Base-by-base conservation (phyloP, 2,797 vertebrate species). In the Amphiprion clarkii region DNA sequence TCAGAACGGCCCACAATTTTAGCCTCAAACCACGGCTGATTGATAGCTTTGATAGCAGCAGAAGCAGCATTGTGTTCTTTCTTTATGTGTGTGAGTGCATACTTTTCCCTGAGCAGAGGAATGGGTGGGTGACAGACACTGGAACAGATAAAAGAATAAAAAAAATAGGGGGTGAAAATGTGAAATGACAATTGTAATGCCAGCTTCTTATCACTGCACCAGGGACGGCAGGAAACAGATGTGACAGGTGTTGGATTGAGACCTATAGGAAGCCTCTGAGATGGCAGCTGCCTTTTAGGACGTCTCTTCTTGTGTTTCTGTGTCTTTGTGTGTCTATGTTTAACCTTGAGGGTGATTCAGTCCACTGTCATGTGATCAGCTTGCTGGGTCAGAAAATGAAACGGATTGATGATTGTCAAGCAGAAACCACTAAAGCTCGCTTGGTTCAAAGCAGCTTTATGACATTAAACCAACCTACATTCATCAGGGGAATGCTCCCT, bases 31-130 rank as follows among this genome's bases (percentile, higher is more conserved):
- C 78, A 74, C 27, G 51, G 81, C 88, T 90, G 87, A 93, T 91
- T 90, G 87, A 94, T 90, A 87, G 87, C 89, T 90, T 80, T 84
- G 93, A 93, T 90, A 91, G 87, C 86, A 62, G 71, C 65, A 55
- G 74, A 77, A 83, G 80, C 76, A 39, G 71, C 60, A 67, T 81
- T 74, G 68, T 72, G 39, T 57, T 39, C 42, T 44, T 27, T 74
- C 36, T 74, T 44, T 60, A 27, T 12, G 57, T 67, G 60, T 68
- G 54, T 74, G 73, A 63, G 59, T 33, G 19, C 25, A 71, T 66
- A 46, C 54, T 53, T 54, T 5, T 82, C 46, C 44, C 59, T 33
- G 2, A 36, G 14, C 31, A 16, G 31, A 13, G 39, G 71, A 66
- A 79, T 51, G 36, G 66, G 52, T 40, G 70, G 67, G 42, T 42